Evolutionary conservation across 2,888 invertebrate species (phyloP), one percentile per base, ranked within the genome.

Genomic region (Euspilapteryx auroguttella): DNA sequence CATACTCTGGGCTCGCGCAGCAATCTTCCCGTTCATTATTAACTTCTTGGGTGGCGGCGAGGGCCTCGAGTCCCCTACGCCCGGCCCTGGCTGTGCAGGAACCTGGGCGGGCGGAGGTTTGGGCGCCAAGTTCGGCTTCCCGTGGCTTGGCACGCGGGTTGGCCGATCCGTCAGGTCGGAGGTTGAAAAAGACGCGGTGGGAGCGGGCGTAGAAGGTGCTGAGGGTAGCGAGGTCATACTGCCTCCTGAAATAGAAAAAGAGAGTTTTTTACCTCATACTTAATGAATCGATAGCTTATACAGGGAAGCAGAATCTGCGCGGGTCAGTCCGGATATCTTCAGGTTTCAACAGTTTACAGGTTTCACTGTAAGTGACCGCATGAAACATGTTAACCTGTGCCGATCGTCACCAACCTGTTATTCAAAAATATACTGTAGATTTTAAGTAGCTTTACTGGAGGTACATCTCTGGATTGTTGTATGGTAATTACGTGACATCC

Each of bases 111-210:
- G 69, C 6, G 90, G 89, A 12, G 92, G 92, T 58, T 89, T 90
- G 2, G 92, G 92, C 14, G 91, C 91, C 39, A 91, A 62, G 56
- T 87, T 82, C 12, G 90, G 91, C 62, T 92, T 93, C 28, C 89
- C 89, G 68, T 84, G 81, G 47, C 79, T 79, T 15, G 45, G 58
- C 33, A 76, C 61, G 23, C 79, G 64, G 14, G 29, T 13, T 32
- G 79, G 79, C 37, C 78, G 63, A 39, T 69, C 64, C 20, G 61
- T 61, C 3, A 75, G 44, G 40, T 69, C 71, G 1, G 73, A 71
- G 9, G 75, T 63, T n/a, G 75, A 75, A 0, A 65, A 45, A 0
- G 73, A 69, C 0, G 69, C 46, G 2, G 59, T 35, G 0, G 69
- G 62, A 1, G 65, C 35, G 0, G 65, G 58, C 0, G 62, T 45